phyloP scores from a whole-genome alignment of 2,113 vertebrate genomes.

The Corapipo altera region DNA sequence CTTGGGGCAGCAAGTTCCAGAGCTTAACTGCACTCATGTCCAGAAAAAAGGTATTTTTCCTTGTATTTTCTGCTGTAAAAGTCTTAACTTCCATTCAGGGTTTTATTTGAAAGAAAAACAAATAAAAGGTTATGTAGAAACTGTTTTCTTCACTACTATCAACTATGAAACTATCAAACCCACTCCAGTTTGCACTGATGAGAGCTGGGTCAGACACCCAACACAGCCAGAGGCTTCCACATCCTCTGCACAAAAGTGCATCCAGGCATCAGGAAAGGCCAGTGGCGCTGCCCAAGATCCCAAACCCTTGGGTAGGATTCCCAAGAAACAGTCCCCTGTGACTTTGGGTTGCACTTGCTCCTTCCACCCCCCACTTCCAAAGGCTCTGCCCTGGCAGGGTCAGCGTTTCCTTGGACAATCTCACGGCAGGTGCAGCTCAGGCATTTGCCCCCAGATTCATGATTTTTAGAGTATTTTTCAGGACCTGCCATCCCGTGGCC shows the following conservation, averaged over 20 bases:
- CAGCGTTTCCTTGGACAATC: accelerated
- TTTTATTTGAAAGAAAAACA: neutral
- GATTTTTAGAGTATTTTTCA: neutral
- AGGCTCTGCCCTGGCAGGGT: neutral
- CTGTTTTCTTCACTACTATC: neutral
- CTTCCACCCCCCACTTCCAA: neutral
- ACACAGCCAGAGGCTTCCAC: neutral
- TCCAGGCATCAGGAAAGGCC: accelerated
- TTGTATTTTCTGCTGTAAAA: neutral
- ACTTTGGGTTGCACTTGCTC: neutral
- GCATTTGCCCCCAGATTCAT: accelerated
- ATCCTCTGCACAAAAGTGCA: neutral
- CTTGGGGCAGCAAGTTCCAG: neutral
- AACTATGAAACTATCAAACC: neutral
- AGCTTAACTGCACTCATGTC: accelerated
- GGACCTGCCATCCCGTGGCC: neutral
- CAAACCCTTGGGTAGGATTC: neutral
- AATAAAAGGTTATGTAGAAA: neutral
- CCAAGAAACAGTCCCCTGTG: too few species aligned
- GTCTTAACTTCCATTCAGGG: neutral
- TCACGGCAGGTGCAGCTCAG: accelerated
- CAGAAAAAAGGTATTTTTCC: neutral
- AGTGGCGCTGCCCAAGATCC: neutral
- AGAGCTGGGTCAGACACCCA: neutral
- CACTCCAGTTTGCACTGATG: neutral